phyloP scores from a whole-genome alignment of 2,797 vertebrate genomes.

The Crossoptilon crossoptilon region DNA sequence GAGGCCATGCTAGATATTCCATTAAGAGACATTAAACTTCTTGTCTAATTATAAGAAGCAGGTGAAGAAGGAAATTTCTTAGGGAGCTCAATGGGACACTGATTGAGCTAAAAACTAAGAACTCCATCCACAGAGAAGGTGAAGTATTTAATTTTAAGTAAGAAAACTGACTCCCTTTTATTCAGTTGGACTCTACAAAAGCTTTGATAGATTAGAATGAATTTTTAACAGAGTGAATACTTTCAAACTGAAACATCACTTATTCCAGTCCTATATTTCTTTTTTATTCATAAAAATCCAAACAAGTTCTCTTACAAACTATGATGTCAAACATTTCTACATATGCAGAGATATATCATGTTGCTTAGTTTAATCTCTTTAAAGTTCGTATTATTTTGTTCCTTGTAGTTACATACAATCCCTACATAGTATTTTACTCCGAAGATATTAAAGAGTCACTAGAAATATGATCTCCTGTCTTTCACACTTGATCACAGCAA shows the following conservation, averaged over 20 bases:
- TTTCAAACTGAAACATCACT: neutral
- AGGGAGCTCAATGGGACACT: conserved; percentile 56
- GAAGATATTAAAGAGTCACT: neutral
- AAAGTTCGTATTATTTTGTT: neutral
- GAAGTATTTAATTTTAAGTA: conserved; percentile 30
- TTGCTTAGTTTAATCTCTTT: neutral
- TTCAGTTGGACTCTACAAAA: neutral
- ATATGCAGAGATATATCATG: neutral
- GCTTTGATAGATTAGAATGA: neutral
- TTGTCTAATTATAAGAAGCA: conserved; percentile 49
- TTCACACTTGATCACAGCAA: neutral
- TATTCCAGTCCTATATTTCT: neutral
- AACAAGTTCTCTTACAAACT: neutral
- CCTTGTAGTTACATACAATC: neutral
- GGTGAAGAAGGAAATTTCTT: conserved; percentile 35
- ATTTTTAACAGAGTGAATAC: too few relatives aligned
- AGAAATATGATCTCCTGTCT: neutral
- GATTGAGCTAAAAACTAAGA: conserved; percentile 56
- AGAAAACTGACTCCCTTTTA: neutral
- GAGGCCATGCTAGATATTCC: conserved; percentile 42
- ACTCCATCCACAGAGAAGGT: neutral
- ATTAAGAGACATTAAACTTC: conserved; percentile 63
- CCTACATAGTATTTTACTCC: neutral
- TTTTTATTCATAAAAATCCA: neutral
- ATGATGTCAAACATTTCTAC: neutral